phyloP scores from a whole-genome alignment of 2,888 invertebrate species.

The Diaphora mendica region DNA sequence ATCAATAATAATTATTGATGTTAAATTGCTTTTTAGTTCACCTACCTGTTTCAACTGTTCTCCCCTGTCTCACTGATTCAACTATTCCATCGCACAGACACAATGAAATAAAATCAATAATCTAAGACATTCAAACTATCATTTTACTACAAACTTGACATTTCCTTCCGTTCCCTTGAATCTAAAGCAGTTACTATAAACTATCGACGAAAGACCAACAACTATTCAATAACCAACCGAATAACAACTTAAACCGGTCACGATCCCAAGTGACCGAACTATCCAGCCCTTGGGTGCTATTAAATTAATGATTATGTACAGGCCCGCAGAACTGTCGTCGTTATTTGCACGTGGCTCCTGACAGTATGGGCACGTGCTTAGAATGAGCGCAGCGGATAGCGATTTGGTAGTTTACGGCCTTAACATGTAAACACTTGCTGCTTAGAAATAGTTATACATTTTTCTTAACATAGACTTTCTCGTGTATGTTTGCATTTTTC shows the following conservation, averaged over 20 bases:
- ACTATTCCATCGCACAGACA: background rate
- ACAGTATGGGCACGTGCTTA: constrained; percentile 52
- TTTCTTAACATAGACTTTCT: background rate
- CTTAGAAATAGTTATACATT: constrained; percentile 1
- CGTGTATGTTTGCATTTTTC: background rate
- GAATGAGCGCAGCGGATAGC: constrained; percentile 52
- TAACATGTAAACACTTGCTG: constrained; percentile 25
- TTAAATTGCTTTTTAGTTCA: no score
- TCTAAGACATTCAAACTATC: background rate
- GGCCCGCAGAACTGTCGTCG: constrained; percentile 67
- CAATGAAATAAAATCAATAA: background rate
- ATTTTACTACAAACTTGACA: background rate
- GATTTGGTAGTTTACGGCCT: constrained; percentile 45
- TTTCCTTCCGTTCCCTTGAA: background rate
- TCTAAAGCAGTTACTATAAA: constrained; percentile 5
- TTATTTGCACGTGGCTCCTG: constrained; percentile 75
- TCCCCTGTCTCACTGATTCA: no score
- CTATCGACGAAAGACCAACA: constrained; percentile 11
- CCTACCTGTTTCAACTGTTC: no score
- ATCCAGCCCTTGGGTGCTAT: constrained; percentile 60
- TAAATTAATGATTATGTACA: constrained; percentile 77
- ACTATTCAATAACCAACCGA: constrained; percentile 44
- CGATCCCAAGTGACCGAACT: constrained; percentile 58
- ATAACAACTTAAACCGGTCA: constrained; percentile 57
- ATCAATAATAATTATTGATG: background rate